A percentile compares a stretch with the other conserved stretches of the same genome.
Evolutionary conservation across 2,113 vertebrate species (phyloP).

Genomic region (Gavia stellata): DNA sequence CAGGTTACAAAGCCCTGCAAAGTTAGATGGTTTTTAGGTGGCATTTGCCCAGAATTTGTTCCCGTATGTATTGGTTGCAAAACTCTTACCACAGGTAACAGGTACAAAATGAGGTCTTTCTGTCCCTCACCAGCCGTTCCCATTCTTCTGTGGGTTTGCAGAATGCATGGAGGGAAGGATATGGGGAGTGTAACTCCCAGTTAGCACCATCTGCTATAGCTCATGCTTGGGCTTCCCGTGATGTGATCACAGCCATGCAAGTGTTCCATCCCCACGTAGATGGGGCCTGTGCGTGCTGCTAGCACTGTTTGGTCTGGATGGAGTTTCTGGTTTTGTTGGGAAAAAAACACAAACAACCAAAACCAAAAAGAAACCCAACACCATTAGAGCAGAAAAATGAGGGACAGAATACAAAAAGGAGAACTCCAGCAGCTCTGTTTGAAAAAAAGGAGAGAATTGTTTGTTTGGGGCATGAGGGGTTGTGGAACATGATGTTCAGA

Average conservation of each 20-base stretch:
- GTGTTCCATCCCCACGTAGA: not conserved
- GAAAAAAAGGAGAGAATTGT: not conserved
- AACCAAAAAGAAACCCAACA: not conserved
- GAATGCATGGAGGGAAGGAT: not conserved
- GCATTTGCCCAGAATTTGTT: not conserved
- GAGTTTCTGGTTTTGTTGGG: not conserved
- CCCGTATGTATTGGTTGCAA: not conserved
- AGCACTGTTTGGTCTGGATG: not conserved
- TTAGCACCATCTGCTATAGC: not conserved
- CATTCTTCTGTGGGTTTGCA: not conserved
- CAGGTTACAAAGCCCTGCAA: not conserved
- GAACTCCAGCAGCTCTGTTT: not conserved
- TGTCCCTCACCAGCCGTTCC: not conserved
- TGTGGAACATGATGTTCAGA: not conserved
- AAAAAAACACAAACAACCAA: too few relatives aligned
- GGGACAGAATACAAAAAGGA: not conserved
- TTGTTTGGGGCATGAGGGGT: not conserved
- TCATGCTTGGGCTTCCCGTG: not conserved
- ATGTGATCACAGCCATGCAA: not conserved
- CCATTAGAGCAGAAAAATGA: not conserved
- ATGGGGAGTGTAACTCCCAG: not conserved
- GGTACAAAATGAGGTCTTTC: not conserved
- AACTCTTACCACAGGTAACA: not conserved
- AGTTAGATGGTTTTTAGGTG: not conserved
- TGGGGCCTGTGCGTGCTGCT: not conserved